Evolutionary conservation across 30 jellyfish, hydroid and myxozoan species (phyloP).

Genomic region (Chrysaora quinquecirrha): DNA sequence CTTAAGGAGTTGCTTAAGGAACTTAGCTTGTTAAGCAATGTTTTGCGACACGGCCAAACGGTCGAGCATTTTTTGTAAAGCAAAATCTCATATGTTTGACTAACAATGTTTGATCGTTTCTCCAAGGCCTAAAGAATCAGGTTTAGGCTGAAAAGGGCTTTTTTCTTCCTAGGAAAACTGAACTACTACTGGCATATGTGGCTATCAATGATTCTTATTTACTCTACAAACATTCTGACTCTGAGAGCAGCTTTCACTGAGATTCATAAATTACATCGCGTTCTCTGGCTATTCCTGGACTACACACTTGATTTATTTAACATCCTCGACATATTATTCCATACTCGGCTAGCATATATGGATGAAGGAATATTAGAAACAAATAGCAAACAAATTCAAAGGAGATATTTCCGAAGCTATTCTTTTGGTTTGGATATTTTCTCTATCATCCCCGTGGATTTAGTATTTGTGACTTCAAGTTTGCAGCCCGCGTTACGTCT

Average conservation of each 20-base stretch:
- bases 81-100: too few relatives aligned
- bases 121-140: too few relatives aligned
- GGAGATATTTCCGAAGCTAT: slow-evolving; percentile 52
- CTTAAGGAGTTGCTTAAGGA: too few relatives aligned
- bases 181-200: slow-evolving; percentile 80
- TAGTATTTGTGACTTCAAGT: slow-evolving; percentile 26
- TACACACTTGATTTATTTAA: slow-evolving; percentile 59
- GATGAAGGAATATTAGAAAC: slow-evolving; percentile 73
- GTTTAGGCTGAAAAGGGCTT: too few relatives aligned
- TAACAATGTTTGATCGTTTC: too few relatives aligned
- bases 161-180: slow-evolving; percentile 38
- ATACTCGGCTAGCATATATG: slow-evolving; percentile 67
- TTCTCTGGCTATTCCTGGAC: slow-evolving; percentile 59
- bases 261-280: slow-evolving; percentile 40
- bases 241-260: slow-evolving; percentile 75
- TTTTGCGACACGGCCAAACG: too few relatives aligned
- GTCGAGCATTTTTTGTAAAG: too few relatives aligned
- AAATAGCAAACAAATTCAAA: slow-evolving; percentile 30
- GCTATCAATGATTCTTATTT: slow-evolving; percentile 46
- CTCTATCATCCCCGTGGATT: slow-evolving; percentile 54
- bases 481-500: slow-evolving; percentile 73
- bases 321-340: slow-evolving; percentile 46
- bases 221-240: slow-evolving; percentile 53
- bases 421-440: slow-evolving; percentile 65
- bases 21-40: too few relatives aligned